A percentile compares a stretch with the other conserved stretches of the same genome.
phyloP scores from a whole-genome alignment of 2,113 vertebrate genomes.

The Gyps fulvus region DNA sequence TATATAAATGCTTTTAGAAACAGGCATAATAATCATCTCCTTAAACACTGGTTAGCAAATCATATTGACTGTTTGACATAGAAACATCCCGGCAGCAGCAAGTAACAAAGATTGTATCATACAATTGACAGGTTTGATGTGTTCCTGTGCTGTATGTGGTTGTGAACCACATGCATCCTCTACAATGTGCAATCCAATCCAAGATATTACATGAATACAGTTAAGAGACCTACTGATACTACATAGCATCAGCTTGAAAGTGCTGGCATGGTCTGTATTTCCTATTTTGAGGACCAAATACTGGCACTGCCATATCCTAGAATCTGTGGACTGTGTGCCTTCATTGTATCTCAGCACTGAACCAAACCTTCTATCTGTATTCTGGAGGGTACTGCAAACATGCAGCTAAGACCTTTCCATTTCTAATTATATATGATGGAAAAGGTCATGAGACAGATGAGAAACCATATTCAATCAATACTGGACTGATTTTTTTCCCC shows the following conservation, averaged over 20 bases:
- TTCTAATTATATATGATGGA: conserved; percentile 50
- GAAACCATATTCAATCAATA: conserved; percentile 39
- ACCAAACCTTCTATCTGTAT: conserved; percentile 1
- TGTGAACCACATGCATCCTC: background rate
- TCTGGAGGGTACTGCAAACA: conserved; percentile 10
- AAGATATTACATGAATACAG: background rate
- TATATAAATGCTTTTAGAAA: background rate
- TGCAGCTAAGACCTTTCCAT: conserved; percentile 47
- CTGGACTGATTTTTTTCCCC: conserved; percentile 21
- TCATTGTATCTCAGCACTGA: background rate
- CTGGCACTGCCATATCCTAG: background rate
- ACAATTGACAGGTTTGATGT: background rate
- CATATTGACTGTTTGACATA: background rate
- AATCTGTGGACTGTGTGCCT: background rate
- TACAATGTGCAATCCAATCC: background rate
- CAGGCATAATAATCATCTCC: conserved; percentile 19
- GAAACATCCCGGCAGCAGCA: background rate
- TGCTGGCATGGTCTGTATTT: background rate
- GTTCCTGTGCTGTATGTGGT: background rate
- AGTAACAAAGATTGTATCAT: background rate
- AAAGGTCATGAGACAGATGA: conserved; percentile 56
- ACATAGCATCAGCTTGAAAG: background rate
- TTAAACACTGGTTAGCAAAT: background rate
- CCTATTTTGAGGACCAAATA: background rate
- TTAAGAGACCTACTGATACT: background rate